Evolutionary conservation across 2,113 vertebrate species (phyloP), one percentile per base, ranked within the genome.

Genomic region (Centrocercus urophasianus): DNA sequence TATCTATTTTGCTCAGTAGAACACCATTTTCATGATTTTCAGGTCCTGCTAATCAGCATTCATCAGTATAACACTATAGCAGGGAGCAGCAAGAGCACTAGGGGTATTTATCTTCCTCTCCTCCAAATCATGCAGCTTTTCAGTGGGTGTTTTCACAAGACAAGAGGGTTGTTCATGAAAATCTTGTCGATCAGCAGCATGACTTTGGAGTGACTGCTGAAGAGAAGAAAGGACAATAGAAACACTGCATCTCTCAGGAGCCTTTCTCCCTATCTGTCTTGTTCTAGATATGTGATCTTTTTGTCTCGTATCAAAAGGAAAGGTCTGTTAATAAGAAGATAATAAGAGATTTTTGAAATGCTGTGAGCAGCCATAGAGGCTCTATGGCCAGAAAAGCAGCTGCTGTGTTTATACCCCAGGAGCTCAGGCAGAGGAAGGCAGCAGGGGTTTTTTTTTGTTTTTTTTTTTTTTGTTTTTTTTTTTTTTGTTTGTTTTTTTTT

Each of bases 31-130:
- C n/a, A 52, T 56, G 64, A 43, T 42, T 91, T 61, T 72, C n/a
- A 52, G 60, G 64, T 52, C 79, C 57, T 66, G 28, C 48, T 79
- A 84, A 90, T 83, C 70, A 61, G 42, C n/a, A 71, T 73, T 83
- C 80, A 75, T 71, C 72, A 88, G 83, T 60, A 90, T 88, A 90
- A 86, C 69, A 71, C 71, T 64, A 4, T 74, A 88, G 10, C 50
- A 81, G 76, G 25, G 76, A 75, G 22, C 38, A 90, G 56, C 6
- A 1, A 88, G 80, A 78, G 47, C 73, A 70, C 52, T 72, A 78
- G 65, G 90, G 52, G 65, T 69, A 11, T 73, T 94, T 96, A 66
- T 79, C 84, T 92, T 93, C 52, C 30, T 78, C 61, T 60, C 84
- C 40, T 72, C 77, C 10, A 15, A 72, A 85, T 63, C 34, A 6